Conservation (phyloP, 2,888 invertebrate species). For the Artemia sinica region DNA sequence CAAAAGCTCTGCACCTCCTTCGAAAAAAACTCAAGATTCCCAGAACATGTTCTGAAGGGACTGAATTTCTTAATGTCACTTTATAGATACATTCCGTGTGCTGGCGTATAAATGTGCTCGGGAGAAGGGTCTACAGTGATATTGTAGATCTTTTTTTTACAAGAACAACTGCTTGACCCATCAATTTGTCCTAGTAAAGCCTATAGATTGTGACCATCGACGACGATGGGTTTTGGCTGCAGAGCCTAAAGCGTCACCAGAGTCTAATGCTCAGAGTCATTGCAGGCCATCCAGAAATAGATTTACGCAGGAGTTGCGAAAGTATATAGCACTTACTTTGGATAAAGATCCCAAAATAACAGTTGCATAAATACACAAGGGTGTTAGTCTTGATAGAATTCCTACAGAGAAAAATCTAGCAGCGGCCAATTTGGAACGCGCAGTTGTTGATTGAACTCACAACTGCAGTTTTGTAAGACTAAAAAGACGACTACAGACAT, state of each 20-base stretch:
- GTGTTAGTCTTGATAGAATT: background rate
- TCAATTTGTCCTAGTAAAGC: background rate
- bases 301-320: background rate
- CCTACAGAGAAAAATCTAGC: constrained; percentile 5
- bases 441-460: background rate
- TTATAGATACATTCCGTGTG: background rate
- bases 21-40: no score
- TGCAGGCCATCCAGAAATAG: background rate
- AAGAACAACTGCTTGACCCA: background rate
- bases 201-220: background rate
- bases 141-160: background rate
- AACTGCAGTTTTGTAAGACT: background rate
- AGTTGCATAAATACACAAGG: background rate
- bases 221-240: background rate
- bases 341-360: background rate
- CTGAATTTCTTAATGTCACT: background rate
- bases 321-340: background rate
- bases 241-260: background rate
- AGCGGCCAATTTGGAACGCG: background rate
- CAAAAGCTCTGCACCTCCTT: no score
- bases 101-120: background rate
- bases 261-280: background rate
- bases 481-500: background rate
- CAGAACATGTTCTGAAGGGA: no score
- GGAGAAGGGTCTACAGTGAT: background rate